A percentile compares a stretch with the other conserved stretches of the same genome.
These are phyloP conservation scores for Sapayoa aenigma DNA, from an alignment of 2,113 vertebrate genomes.

Conservation along the genomic window DNA sequence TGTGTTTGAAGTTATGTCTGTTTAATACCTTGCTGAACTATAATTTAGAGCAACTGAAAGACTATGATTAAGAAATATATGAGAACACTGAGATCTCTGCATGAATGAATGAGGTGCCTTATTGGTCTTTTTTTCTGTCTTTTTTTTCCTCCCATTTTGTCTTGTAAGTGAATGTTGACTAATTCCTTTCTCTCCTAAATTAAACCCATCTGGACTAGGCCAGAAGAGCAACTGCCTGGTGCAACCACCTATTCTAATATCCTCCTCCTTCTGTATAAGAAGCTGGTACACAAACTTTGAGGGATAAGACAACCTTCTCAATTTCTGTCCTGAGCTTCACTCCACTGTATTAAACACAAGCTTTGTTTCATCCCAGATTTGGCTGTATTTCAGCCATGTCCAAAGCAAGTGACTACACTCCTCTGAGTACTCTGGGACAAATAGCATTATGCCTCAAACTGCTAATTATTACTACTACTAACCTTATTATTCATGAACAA, in stretches of 20 bases:
- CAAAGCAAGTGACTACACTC: neutral
- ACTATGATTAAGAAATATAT: slow-evolving; percentile 1
- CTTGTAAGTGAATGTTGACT: neutral
- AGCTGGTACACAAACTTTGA: neutral
- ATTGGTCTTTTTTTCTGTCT: neutral
- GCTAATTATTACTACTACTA: neutral
- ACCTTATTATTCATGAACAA: neutral
- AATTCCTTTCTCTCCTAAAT: slow-evolving; percentile 2
- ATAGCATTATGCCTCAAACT: neutral
- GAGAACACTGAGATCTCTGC: neutral
- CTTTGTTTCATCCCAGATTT: neutral
- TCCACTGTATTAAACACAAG: neutral
- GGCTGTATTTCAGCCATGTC: neutral
- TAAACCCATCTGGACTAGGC: neutral
- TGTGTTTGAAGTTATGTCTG: slow-evolving; percentile 40
- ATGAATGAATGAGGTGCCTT: neutral
- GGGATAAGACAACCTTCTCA: neutral
- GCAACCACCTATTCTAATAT: neutral
- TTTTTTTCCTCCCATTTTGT: neutral
- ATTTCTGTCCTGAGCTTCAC: neutral
- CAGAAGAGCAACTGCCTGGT: neutral
- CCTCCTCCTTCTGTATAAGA: neutral
- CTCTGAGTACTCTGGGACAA: neutral
- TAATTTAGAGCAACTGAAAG: slow-evolving; percentile 35
- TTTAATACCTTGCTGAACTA: slow-evolving; percentile 39